Evolutionary conservation across 2,797 vertebrate genomes (phyloP).

Genomic region (Peromyscus melanophrys): DNA sequence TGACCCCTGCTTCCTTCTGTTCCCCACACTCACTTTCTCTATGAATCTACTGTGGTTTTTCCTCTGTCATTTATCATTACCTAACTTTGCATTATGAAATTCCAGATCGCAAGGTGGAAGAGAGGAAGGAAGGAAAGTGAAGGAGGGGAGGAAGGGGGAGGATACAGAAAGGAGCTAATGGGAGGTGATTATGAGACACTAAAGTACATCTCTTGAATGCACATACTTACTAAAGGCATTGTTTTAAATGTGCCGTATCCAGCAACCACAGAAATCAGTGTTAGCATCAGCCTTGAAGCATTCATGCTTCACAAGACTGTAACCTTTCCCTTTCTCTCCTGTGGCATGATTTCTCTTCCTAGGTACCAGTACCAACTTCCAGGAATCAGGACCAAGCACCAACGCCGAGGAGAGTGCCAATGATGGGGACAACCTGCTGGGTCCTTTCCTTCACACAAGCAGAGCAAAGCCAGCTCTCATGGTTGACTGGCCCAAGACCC

Average conservation of each 20-base stretch:
- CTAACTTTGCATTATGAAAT: neutral
- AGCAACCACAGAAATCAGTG: neutral
- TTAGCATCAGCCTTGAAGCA: neutral
- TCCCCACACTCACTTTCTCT: no score
- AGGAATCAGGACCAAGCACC: conserved; percentile 44
- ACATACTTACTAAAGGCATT: neutral
- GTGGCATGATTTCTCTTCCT: conserved; percentile 64
- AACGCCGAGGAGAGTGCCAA: neutral
- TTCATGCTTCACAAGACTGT: neutral
- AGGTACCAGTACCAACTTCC: conserved; percentile 86
- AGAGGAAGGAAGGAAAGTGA: neutral
- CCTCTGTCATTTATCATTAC: neutral
- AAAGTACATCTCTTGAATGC: neutral
- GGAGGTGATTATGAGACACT: neutral
- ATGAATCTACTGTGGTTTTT: neutral
- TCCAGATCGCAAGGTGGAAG: neutral
- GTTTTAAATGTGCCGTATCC: neutral
- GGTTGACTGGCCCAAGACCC: conserved; percentile 90
- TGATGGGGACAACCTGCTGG: conserved; percentile 91
- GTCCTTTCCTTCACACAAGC: conserved; percentile 69
- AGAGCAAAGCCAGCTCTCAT: conserved; percentile 77
- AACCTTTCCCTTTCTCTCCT: neutral
- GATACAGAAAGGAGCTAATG: neutral
- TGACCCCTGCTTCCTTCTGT: no score
- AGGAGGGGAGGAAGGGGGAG: no score